These are phyloP conservation scores for Pterostichus madidus DNA, from an alignment of 2,888 invertebrate genomes.

Conservation along the genomic window DNA sequence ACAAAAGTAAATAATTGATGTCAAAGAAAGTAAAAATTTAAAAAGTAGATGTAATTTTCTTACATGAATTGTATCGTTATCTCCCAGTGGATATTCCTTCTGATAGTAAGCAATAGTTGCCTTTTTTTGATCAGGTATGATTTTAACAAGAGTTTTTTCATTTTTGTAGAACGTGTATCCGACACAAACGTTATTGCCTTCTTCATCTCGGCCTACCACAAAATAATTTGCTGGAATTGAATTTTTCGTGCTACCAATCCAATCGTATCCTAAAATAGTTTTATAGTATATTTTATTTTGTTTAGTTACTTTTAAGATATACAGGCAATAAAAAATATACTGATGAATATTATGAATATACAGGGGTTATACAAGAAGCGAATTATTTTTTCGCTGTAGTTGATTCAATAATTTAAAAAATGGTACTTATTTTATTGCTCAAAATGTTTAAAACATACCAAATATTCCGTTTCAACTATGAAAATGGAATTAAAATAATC, in stretches of 20 bases:
- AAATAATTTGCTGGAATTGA: not conserved
- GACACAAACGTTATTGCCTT: not conserved
- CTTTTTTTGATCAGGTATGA: not conserved
- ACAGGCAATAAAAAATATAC: too few relatives aligned
- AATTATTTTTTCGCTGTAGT: too few relatives aligned
- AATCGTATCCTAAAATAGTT: constrained; percentile 3
- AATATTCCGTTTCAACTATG: too few relatives aligned
- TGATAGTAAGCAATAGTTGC: not conserved
- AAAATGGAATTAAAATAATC: too few relatives aligned
- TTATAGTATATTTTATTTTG: not conserved
- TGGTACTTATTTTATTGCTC: too few relatives aligned
- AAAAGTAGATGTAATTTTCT: not conserved
- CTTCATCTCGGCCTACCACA: not conserved
- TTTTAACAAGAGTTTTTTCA: not conserved
- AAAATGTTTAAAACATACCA: too few relatives aligned
- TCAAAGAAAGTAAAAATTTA: too few relatives aligned
- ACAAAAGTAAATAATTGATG: too few relatives aligned
- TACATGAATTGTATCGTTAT: not conserved
- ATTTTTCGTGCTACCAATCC: not conserved
- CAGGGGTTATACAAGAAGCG: too few relatives aligned
- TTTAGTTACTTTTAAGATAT: too few relatives aligned
- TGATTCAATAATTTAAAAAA: too few relatives aligned
- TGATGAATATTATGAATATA: too few relatives aligned
- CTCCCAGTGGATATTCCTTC: not conserved
- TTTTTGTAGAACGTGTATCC: not conserved